Conservation (phyloP, 1,140 invertebrate species). For the Drosophila seguyi region DNA sequence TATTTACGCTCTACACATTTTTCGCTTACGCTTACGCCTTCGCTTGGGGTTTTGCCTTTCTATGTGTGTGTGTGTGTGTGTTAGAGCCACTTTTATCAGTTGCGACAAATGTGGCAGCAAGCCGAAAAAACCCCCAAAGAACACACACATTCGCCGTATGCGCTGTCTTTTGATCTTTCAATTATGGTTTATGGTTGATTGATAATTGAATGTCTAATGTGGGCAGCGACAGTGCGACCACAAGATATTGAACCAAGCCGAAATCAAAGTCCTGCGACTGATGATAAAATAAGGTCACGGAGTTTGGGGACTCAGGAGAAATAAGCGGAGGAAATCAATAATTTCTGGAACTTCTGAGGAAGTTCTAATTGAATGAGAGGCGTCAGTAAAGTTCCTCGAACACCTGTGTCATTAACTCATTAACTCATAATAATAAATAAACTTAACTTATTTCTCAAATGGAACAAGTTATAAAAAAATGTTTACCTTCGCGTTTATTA, state of each 20-base stretch:
- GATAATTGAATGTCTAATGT: conserved; percentile 72
- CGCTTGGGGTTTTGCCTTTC: conserved; percentile 19
- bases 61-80: conserved; percentile 13
- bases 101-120: conserved; percentile 66
- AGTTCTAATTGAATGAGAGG: too few species aligned
- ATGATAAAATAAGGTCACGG: not conserved
- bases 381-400: too few species aligned
- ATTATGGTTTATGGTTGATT: conserved; percentile 78
- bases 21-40: conserved; percentile 73
- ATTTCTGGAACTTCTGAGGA: too few species aligned
- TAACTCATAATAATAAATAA: too few species aligned
- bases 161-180: conserved; percentile 72
- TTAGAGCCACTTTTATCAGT: conserved; percentile 56
- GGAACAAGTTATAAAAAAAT: too few species aligned
- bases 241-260: conserved; percentile 12
- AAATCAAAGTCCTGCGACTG: conserved; percentile 35
- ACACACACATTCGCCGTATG: conserved; percentile 8
- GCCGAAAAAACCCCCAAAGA: conserved; percentile 26
- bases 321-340: too few species aligned
- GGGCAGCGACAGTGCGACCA: conserved; percentile 36
- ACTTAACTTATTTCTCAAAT: too few species aligned
- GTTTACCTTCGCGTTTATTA: too few species aligned
- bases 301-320: not conserved
- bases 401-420: too few species aligned
- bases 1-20: conserved; percentile 79